Evolutionary conservation across 2,888 invertebrate species (phyloP).

Genomic region (Myopa testacea): DNA sequence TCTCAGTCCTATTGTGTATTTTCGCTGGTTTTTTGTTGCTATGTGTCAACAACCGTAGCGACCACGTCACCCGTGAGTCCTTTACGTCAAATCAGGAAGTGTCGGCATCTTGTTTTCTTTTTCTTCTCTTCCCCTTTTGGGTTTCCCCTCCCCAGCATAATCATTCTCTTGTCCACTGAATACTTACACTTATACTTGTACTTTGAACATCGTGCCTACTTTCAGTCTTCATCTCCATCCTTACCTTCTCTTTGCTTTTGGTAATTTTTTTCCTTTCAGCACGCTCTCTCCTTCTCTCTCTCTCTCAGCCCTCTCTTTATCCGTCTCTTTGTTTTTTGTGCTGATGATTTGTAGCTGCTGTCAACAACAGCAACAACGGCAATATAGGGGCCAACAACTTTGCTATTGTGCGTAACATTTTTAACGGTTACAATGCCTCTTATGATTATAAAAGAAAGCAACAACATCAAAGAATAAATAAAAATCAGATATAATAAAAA

Average conservation of each 20-base stretch:
- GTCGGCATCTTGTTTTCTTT: constrained; percentile 16
- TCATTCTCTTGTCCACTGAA: not conserved
- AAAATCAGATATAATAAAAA: not conserved
- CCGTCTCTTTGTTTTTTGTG: not conserved
- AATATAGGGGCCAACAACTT: constrained; percentile 30
- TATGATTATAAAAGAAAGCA: not conserved
- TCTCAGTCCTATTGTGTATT: not conserved
- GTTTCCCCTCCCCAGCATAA: not conserved
- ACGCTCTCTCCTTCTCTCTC: not conserved
- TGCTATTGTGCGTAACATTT: constrained; percentile 34
- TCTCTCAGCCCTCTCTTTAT: not conserved
- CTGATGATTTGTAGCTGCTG: not conserved
- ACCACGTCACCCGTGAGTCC: not conserved
- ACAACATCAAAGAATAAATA: not conserved
- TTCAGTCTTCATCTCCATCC: not conserved
- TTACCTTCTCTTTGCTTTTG: not conserved
- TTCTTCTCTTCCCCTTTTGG: not conserved
- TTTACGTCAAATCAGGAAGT: constrained; percentile 30
- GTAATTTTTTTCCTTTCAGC: not conserved
- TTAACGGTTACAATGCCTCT: constrained; percentile 27
- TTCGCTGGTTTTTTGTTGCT: not conserved
- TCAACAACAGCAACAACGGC: constrained; percentile 4
- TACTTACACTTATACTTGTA: not conserved
- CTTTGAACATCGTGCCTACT: not conserved
- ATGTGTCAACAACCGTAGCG: not conserved